A percentile compares a stretch with the other conserved stretches of the same genome.
Evolutionary conservation across 2,888 invertebrate genomes (phyloP).

Genomic region (Chloromyia formosa): DNA sequence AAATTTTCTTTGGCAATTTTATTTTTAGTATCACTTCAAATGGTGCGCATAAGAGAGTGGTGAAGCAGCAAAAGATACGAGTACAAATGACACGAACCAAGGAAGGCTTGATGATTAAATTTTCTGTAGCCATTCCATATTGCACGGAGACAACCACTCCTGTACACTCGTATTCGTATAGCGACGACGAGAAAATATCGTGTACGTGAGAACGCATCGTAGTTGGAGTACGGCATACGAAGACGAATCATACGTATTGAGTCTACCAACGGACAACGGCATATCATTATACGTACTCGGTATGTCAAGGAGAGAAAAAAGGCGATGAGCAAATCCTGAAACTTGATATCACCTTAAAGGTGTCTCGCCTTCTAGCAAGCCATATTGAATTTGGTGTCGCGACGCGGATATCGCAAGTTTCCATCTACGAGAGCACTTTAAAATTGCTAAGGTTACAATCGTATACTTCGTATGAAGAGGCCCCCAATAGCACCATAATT

Average conservation of each 20-base stretch:
- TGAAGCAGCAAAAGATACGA: too few relatives aligned
- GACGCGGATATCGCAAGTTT: too few relatives aligned
- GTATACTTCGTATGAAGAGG: too few relatives aligned
- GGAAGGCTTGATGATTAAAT: background rate
- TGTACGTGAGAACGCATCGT: background rate
- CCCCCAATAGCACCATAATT: too few relatives aligned
- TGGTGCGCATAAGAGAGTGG: background rate
- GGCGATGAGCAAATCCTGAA: background rate
- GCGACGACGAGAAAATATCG: background rate
- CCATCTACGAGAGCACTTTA: too few relatives aligned
- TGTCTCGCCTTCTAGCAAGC: background rate
- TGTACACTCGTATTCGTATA: background rate
- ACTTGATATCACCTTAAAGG: constrained; percentile 30
- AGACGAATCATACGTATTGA: background rate
- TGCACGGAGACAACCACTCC: background rate
- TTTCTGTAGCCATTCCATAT: background rate
- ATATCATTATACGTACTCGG: background rate
- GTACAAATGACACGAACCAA: background rate
- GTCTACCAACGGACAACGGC: background rate
- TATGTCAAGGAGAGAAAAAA: background rate
- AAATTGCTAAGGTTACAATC: too few relatives aligned
- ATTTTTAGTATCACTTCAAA: constrained; percentile 7
- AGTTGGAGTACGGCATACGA: background rate
- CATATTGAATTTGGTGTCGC: constrained; percentile 4
- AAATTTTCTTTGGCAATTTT: background rate